Evolutionary conservation across 2,797 vertebrate species (phyloP).

Genomic region (Manis crassicaudata): DNA sequence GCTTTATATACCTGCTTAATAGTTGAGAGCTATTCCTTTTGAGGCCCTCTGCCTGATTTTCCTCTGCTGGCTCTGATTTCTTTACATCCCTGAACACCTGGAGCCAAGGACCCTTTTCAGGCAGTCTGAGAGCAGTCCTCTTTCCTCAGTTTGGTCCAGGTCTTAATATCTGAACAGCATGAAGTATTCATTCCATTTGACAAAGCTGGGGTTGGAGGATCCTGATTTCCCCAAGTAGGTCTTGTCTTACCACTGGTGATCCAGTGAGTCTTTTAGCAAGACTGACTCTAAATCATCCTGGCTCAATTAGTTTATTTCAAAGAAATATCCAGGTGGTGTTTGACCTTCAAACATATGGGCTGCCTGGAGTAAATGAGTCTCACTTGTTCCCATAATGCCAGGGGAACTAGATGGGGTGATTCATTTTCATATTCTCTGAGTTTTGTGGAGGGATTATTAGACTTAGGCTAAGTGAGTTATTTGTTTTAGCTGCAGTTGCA

Average conservation of each 20-base stretch:
- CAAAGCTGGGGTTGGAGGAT: neutral
- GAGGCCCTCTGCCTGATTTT: neutral
- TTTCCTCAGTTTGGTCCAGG: slow-evolving; percentile 16
- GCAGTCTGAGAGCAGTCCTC: neutral
- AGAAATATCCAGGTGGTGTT: slow-evolving; percentile 76
- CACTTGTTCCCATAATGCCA: slow-evolving; percentile 33
- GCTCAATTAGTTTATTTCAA: slow-evolving; percentile 77
- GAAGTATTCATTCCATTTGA: slow-evolving; percentile 45
- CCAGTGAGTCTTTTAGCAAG: slow-evolving; percentile 57
- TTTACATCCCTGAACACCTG: slow-evolving; percentile 58
- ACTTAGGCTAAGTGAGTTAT: slow-evolving; percentile 56
- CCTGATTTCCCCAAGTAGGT: slow-evolving; percentile 49
- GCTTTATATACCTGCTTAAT: neutral
- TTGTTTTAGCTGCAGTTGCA: neutral
- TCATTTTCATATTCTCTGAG: slow-evolving; percentile 56
- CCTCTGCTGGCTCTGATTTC: slow-evolving; percentile 47
- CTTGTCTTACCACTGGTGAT: slow-evolving; percentile 41
- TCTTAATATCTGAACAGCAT: slow-evolving; percentile 59
- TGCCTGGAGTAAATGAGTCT: slow-evolving; percentile 60
- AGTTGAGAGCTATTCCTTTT: neutral
- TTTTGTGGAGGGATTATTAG: slow-evolving; percentile 57
- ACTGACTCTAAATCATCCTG: slow-evolving; percentile 66
- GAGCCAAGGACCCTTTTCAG: neutral
- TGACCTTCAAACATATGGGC: slow-evolving; percentile 77
- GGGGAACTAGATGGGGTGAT: neutral